Base-by-base conservation (phyloP, 2,888 invertebrate genomes). In the Pelosia muscerda region DNA sequence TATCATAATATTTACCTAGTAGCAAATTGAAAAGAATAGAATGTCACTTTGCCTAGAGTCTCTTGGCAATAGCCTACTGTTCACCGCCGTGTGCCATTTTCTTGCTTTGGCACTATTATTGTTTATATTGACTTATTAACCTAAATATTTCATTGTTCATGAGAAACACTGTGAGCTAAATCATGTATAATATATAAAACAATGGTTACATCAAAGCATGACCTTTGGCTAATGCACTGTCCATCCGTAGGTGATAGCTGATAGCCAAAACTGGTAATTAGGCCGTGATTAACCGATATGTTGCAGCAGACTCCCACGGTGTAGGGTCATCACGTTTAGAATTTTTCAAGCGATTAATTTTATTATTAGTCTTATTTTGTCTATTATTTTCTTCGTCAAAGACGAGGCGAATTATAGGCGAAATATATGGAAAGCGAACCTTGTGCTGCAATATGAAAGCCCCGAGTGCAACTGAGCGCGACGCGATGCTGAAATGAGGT, bases 211-310 rank as follows among this genome's bases (percentile, higher is more conserved):
- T 67, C 65, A 59, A 72, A 73, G 75, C 75, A 71, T 85, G 86
- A 86, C 88, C 87, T 81, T 89, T 88, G 79, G 79, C 84, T 94
- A 94, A 94, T 94, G 94, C 91, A 90, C 90, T 92, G 92, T 92
- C 92, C 85, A 85, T 89, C 88, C 81, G 80, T 77, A 76, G 80
- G 84, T 89, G 91, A 92, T 91, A 93, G 88, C 84, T 83, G 86
- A 90, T 89, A 89, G 88, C 85, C 90, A 89, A 92, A 94, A 90
- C 93, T 91, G 85, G 92, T 94, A 94, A 94, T 94, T 94, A 94
- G 85, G 63, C 78, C 75, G 83, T 90, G 88, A 91, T 93, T 91
- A 89, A 88, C 85, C 88, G 88, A 90, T 89, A 89, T 79, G 84
- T 81, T 79, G 78, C 84, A 76, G 84, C 74, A 64, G 76, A 85